Percentiles rank a stretch among this genome's conserved stretches.
These are phyloP conservation scores for Eledona agricola DNA, from an alignment of 2,888 invertebrate genomes.

Conservation along the genomic window DNA sequence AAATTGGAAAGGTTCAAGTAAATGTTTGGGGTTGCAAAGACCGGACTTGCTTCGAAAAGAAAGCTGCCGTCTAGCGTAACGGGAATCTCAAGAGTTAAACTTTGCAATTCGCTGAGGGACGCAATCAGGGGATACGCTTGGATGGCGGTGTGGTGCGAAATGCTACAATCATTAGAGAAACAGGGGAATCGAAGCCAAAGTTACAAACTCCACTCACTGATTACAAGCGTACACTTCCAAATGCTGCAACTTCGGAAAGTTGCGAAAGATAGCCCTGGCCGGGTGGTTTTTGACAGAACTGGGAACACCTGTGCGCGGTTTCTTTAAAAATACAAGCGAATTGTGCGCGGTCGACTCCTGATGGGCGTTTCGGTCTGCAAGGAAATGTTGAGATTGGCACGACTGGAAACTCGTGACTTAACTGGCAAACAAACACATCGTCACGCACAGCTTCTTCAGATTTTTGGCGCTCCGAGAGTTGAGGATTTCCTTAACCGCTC, in stretches of 20 bases:
- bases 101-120: conserved; percentile 4
- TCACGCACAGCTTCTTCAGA: conserved; percentile 9
- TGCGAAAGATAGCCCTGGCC: conserved; percentile 1
- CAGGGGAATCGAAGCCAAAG: neutral
- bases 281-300: neutral
- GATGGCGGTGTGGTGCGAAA: conserved; percentile 11
- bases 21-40: neutral
- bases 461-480: conserved; percentile 5
- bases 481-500: conserved; percentile 13
- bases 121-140: conserved; percentile 11
- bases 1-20: neutral
- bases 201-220: conserved; percentile 8
- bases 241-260: conserved; percentile 12
- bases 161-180: no score
- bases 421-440: conserved; percentile 12
- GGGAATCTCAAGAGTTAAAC: conserved; percentile 15
- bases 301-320: conserved; percentile 3
- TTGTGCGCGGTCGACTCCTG: no score
- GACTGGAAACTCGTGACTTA: neutral
- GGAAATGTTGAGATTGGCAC: no score
- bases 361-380: no score
- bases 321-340: no score
- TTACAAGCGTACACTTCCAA: conserved; percentile 15
- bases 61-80: conserved; percentile 18
- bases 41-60: conserved; percentile 6